Evolutionary conservation across 2,113 vertebrate genomes (phyloP), one percentile per base, ranked within the genome.

Genomic region (Erinaceus europaeus): DNA sequence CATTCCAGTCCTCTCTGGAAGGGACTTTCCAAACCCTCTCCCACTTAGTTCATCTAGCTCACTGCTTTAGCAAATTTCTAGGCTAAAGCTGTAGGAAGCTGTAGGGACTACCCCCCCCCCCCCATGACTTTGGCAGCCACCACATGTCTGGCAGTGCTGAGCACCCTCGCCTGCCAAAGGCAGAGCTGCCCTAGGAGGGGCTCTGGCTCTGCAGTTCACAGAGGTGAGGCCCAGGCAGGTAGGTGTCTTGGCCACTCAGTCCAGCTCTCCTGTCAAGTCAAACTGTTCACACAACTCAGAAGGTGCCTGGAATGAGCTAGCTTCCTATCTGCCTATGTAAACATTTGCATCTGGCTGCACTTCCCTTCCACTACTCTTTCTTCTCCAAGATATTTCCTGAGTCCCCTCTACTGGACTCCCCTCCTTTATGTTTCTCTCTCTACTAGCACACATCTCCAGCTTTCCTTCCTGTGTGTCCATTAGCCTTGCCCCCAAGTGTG

Each of bases 271-370:
- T 67, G 11, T 36, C 42, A 40, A 34, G 36, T 34, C 4, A 8
- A 17, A 34, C 44, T 8, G 0, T 21, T 6, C 0, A 0, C 6
- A 3, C 4, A 27, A 9, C 5, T 65, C 38, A 6, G 13, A 17
- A 11, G 15, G 5, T 4, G 1, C 38, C 36, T 12, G 20, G 15
- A 74, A 25, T 3, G 61, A 44, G 40, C 34, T 8, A 29, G 5
- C 44, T 29, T 79, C 61, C 68, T 10, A 0, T 46, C 17, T 53
- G 36, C 53, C 34, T 15, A 6, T n/a, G n/a, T 53, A 5, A 5
- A 2, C 12, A 2, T 34, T 13, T 42, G n/a, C 20, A 18, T 50
- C 36, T 71, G 18, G 1, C 1, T 62, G 34, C 61, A 23, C 73
- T n/a, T 72, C 53, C 42, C 48, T 71, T 23, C 38, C 34, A 9